Evolutionary conservation across 2,113 vertebrate species (phyloP).

Genomic region (Pseudopodoces humilis): DNA sequence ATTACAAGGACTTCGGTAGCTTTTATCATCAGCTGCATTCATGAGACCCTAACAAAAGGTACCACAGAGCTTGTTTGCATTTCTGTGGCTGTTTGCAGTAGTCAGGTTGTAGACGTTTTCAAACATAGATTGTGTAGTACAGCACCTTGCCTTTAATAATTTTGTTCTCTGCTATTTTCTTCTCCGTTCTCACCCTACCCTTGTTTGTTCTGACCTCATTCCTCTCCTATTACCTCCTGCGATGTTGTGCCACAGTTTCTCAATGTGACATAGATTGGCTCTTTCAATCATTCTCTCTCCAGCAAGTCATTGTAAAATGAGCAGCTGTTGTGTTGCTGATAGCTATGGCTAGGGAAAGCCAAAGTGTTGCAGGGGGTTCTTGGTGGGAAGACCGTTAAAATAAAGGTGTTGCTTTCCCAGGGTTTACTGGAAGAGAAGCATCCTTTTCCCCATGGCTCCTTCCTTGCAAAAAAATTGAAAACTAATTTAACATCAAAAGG

Average conservation of each 20-base stretch:
- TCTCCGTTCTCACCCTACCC: slow-evolving; percentile 6
- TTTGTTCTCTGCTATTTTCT: slow-evolving; percentile 23
- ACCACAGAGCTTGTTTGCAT: not conserved
- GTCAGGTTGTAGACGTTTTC: not conserved
- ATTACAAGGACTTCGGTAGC: not conserved
- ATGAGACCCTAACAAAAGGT: not conserved
- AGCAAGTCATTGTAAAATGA: slow-evolving; percentile 63
- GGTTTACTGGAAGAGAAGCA: slow-evolving; percentile 31
- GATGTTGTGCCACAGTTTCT: slow-evolving; percentile 51
- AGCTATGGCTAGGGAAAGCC: slow-evolving; percentile 52
- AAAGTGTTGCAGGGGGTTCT: slow-evolving; percentile 45
- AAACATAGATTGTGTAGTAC: not conserved
- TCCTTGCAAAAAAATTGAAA: slow-evolving; percentile 37
- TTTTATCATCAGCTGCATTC: not conserved
- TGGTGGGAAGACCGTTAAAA: slow-evolving; percentile 63
- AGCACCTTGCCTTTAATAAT: slow-evolving; percentile 15
- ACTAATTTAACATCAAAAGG: slow-evolving; percentile 49
- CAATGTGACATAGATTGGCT: slow-evolving; percentile 67
- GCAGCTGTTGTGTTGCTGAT: slow-evolving; percentile 68
- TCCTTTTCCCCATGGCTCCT: slow-evolving; percentile 34
- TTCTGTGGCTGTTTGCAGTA: not conserved
- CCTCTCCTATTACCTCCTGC: slow-evolving; percentile 60
- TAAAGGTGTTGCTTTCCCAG: slow-evolving; percentile 62
- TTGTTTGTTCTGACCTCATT: slow-evolving; percentile 64
- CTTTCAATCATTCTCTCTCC: slow-evolving; percentile 57